phyloP scores from a whole-genome alignment of 2,113 vertebrate species.

The Micronisus gabar region DNA sequence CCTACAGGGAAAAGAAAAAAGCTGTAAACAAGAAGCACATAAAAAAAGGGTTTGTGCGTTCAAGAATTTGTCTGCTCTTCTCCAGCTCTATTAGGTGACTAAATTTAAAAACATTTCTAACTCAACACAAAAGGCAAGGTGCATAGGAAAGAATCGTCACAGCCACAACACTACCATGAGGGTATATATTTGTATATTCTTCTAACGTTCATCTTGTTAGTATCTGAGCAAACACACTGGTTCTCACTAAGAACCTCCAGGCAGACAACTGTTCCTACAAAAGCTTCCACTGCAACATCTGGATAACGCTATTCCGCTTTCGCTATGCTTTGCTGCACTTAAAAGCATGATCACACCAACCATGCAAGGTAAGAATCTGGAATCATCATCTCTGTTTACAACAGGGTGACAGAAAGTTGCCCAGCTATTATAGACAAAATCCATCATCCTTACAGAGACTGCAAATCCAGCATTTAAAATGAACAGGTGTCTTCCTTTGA shows the following conservation, averaged over 20 bases:
- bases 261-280: background rate
- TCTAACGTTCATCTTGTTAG: background rate
- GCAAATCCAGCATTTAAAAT: background rate
- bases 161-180: fast-evolving
- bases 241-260: background rate
- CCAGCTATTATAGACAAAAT: background rate
- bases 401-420: background rate
- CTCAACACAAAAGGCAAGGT: background rate
- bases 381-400: background rate
- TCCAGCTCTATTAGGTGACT: background rate
- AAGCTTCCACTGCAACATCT: fast-evolving
- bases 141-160: background rate
- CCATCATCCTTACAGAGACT: background rate
- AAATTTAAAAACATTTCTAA: background rate
- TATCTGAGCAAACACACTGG: background rate
- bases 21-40: background rate
- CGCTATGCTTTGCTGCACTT: fast-evolving
- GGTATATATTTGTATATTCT: background rate
- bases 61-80: background rate
- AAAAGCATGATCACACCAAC: background rate
- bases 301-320: background rate
- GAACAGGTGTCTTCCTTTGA: background rate
- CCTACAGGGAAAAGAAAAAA: background rate
- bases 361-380: background rate
- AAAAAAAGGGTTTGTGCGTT: background rate